These are phyloP conservation scores for Pyrrhia umbra DNA, from an alignment of 2,888 invertebrate genomes.

Conservation along the genomic window DNA sequence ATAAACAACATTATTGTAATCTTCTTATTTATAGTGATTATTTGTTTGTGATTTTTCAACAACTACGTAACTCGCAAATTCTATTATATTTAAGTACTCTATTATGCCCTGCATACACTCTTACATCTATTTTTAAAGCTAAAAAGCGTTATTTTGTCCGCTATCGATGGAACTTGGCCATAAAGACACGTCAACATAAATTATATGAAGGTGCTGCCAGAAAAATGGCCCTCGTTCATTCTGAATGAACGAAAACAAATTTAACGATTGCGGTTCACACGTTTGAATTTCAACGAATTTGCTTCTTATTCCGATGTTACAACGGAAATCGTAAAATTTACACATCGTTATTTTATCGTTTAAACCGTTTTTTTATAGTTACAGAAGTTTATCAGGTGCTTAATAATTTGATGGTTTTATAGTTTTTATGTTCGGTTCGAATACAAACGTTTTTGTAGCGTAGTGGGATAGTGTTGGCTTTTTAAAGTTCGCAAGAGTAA, in stretches of 20 bases:
- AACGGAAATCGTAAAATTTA: constrained; percentile 47
- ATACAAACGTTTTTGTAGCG: constrained; percentile 42
- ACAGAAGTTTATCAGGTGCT: constrained; percentile 54
- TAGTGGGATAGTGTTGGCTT: constrained; percentile 39
- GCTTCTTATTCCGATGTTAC: constrained; percentile 32
- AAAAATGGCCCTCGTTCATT: constrained; percentile 66
- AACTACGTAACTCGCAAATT: no score
- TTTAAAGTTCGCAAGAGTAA: constrained; percentile 52
- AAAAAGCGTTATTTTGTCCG: constrained; percentile 4
- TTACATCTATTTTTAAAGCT: constrained; percentile 5
- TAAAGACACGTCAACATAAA: constrained; percentile 84
- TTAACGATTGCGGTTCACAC: constrained; percentile 50
- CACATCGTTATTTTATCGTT: constrained; percentile 45
- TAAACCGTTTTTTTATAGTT: constrained; percentile 49
- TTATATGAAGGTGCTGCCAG: constrained; percentile 81
- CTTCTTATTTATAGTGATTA: no score
- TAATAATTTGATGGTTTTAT: constrained; percentile 50
- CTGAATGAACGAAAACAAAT: constrained; percentile 58
- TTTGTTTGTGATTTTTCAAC: no score
- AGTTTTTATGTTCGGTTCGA: constrained; percentile 35
- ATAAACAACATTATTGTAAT: no score
- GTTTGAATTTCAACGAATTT: constrained; percentile 47
- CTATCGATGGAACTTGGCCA: constrained; percentile 62
- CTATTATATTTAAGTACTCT: no score
- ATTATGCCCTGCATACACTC: no score